Percentiles rank a stretch among this genome's conserved stretches.
Conservation (phyloP, 2,888 invertebrate species). For the Dasypogon diadema region DNA sequence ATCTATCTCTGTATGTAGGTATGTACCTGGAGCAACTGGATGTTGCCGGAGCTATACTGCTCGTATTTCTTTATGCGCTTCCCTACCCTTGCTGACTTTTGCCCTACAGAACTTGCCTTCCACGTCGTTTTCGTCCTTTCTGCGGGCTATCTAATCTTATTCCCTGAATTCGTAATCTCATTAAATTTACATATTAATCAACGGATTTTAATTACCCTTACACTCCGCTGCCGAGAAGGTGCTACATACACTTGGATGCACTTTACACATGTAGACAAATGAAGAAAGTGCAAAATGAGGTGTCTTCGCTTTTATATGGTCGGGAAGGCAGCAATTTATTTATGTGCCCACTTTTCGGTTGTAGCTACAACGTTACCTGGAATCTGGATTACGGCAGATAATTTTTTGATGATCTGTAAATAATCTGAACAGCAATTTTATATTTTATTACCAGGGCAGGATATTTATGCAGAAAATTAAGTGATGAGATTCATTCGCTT, state of each 20-base stretch:
- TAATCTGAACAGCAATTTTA: constrained; percentile 3
- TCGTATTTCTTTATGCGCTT: not conserved
- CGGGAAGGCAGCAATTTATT: not conserved
- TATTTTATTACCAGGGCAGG: no score
- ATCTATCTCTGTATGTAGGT: constrained; percentile 1
- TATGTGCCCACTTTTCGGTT: not conserved
- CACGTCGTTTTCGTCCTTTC: constrained; percentile 64
- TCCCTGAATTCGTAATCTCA: constrained; percentile 57
- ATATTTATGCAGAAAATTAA: no score
- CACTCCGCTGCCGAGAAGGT: constrained; percentile 52
- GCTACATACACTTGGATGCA: constrained; percentile 32
- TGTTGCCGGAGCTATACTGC: not conserved
- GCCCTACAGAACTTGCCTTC: not conserved
- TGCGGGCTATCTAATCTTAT: constrained; percentile 68
- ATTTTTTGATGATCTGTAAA: constrained; percentile 32
- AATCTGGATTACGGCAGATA: not conserved
- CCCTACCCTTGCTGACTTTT: not conserved
- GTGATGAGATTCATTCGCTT: no score
- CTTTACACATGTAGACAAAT: constrained; percentile 48
- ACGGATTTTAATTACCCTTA: constrained; percentile 58
- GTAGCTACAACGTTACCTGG: not conserved
- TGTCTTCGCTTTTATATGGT: not conserved
- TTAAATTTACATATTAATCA: constrained; percentile 60
- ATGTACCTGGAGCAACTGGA: not conserved
- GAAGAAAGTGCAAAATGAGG: constrained; percentile 42